Base-by-base conservation (phyloP, 2,888 invertebrate species). In the Seira musarum region DNA sequence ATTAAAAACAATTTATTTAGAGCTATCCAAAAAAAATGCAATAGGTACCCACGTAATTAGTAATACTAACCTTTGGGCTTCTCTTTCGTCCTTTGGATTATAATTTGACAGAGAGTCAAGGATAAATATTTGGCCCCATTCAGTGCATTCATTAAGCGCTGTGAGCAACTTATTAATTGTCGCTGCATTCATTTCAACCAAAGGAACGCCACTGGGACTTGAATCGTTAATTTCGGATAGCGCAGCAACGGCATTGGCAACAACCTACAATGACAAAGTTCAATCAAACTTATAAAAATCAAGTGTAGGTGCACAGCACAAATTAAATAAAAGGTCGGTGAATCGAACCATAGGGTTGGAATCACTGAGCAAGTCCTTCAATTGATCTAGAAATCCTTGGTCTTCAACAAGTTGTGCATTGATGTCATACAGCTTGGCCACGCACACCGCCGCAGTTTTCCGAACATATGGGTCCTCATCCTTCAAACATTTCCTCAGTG, bases 311-410 rank as follows among this genome's bases (percentile, higher is more conserved):
- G 35, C n/a, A 49, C 15, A 77, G 19, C n/a, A 46, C 21, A 63
- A 72, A 24, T 60, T 78, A 64, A 72, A 22, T 49, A 8, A 68
- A 21, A 53, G 15, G 77, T 73, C 72, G n/a, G n/a, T n/a, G n/a
- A n/a, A n/a, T n/a, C n/a, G 83, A 88, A 93, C 99, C 99, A 99
- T 99, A 0, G 99, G 99, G 90, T 99, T 99, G 0, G 99, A 99
- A 90, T 99, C 99, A 66, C 98, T 98, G 53, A 99, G 90, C 70
- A 99, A 91, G 89, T 99, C 99, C 89, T 97, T 97, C 25, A 99
- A 90, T 88, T 98, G 96, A 89, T 99, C 99, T 84, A 99, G 91
- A 89, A 99, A 99, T 35, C 98, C 99, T 92, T 99, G 95, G 87
- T 95, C 95, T 88, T 93, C 93, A 19, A 93, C 93, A 71, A 93